Conservation (phyloP, 2,113 vertebrate genomes). For the Chaetops frenatus region DNA sequence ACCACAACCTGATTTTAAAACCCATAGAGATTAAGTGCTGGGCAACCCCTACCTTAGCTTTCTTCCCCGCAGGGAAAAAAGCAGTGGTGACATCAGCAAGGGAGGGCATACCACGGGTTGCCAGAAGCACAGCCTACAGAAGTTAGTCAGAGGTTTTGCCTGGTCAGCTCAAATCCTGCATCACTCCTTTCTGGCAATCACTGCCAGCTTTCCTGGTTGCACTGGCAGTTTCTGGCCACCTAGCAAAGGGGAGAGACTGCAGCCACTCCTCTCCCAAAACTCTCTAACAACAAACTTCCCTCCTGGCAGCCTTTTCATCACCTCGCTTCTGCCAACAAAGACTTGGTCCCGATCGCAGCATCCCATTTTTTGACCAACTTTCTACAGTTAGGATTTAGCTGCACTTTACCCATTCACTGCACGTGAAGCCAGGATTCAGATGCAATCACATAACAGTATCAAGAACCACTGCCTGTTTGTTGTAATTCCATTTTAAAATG, state of each 20-base stretch:
- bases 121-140: neutral
- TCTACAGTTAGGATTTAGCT: neutral
- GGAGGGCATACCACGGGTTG: rapidly evolving
- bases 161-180: neutral
- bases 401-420: neutral
- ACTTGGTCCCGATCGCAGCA: neutral
- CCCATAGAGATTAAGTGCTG: neutral
- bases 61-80: neutral
- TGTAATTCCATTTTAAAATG: neutral
- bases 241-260: neutral
- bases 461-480: neutral
- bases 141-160: neutral
- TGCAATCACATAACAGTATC: neutral
- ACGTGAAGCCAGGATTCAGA: neutral
- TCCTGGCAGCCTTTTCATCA: neutral
- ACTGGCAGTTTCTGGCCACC: neutral
- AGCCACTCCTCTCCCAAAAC: neutral
- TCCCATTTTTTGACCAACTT: neutral
- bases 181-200: neutral
- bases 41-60: neutral
- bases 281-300: neutral
- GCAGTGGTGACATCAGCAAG: neutral
- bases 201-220: neutral
- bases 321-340: neutral
- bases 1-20: neutral